Conservation (phyloP, 2,888 invertebrate species). For the Clivina fossor region DNA sequence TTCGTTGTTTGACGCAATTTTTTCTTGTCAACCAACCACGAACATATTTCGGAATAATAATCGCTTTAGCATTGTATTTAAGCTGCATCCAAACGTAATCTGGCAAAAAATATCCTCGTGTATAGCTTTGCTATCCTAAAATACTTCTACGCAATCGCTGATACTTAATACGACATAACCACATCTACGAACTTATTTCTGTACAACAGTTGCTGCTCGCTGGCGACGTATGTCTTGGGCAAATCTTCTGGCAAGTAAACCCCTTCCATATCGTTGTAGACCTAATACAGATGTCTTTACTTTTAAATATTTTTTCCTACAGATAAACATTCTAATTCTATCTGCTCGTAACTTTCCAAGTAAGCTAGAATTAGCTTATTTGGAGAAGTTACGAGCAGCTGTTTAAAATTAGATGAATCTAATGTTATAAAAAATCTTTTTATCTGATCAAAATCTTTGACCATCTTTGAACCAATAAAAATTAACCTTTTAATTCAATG, state of each 20-base stretch:
- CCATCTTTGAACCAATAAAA: too few relatives aligned
- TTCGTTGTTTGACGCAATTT: constrained; percentile 61
- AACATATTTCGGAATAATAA: constrained; percentile 78
- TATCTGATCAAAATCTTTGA: too few relatives aligned
- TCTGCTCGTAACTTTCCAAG: constrained; percentile 91
- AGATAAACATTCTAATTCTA: constrained; percentile 80
- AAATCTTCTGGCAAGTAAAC: constrained; percentile 78
- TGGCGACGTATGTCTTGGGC: constrained; percentile 69
- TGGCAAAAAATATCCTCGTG: constrained; percentile 74
- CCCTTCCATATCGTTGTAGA: constrained; percentile 80
- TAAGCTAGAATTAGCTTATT: too few relatives aligned
- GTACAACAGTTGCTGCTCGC: constrained; percentile 79
- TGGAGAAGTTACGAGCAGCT: too few relatives aligned
- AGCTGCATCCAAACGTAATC: constrained; percentile 63
- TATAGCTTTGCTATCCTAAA: constrained; percentile 71
- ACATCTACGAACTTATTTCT: constrained; percentile 79
- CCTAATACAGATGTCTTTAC: constrained; percentile 67
- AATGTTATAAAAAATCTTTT: too few relatives aligned
- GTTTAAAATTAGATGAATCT: too few relatives aligned
- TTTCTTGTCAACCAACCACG: constrained; percentile 80
- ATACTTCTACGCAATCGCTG: constrained; percentile 62
- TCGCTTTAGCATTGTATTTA: constrained; percentile 64
- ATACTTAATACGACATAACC: constrained; percentile 73
- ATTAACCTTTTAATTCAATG: too few relatives aligned
- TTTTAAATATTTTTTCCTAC: constrained; percentile 69